Conservation (phyloP, 2,797 vertebrate genomes). For the Antrozous pallidus region DNA sequence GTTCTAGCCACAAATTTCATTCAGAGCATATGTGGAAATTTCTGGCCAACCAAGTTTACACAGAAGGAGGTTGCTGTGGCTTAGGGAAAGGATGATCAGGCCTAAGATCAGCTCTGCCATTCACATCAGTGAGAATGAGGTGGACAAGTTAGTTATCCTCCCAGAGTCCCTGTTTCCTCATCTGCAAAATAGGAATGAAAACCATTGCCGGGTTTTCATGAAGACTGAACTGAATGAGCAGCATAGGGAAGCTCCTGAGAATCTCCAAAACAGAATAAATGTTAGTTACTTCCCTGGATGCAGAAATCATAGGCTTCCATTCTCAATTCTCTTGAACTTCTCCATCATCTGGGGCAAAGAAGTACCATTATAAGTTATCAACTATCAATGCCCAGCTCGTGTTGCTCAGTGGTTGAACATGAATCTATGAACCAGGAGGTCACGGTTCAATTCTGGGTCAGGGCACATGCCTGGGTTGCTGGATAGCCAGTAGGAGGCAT, state of each 20-base stretch:
- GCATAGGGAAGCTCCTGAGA: background rate
- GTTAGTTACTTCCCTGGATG: background rate
- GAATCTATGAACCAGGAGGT: no score
- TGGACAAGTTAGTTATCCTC: background rate
- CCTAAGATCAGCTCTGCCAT: background rate
- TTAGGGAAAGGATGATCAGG: background rate
- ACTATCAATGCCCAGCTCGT: no score
- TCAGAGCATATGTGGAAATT: background rate
- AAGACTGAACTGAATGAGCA: background rate
- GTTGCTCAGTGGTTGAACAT: no score
- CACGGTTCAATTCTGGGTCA: no score
- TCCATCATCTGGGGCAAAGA: background rate
- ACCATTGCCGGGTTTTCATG: fast-evolving
- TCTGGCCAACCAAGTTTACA: background rate
- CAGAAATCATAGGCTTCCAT: background rate
- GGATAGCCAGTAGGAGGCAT: no score
- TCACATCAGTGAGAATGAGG: background rate
- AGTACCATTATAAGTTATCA: background rate
- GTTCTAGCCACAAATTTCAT: background rate
- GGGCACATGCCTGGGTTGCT: no score
- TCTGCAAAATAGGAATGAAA: background rate
- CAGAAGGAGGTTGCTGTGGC: background rate
- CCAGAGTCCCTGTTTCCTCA: background rate
- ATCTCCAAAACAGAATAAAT: background rate
- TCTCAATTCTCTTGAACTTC: background rate